Conservation (phyloP, 2,888 invertebrate genomes). For the Leptodirus hochenwartii region DNA sequence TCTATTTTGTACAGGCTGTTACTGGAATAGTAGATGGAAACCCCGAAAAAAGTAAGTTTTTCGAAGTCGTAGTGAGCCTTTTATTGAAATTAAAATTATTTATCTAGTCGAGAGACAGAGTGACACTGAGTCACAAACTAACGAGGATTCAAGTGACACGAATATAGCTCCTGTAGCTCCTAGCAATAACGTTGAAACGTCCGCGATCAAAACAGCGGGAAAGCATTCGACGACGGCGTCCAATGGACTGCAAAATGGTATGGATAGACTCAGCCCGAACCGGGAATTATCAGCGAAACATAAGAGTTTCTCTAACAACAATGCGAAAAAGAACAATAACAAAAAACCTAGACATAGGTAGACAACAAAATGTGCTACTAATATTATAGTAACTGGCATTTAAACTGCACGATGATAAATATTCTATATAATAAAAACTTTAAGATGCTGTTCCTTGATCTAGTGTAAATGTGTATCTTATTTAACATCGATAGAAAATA, state of each 20-base stretch:
- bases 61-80: neutral
- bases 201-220: constrained; percentile 21
- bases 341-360: constrained; percentile 73
- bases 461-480: no score
- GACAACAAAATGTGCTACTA: no score
- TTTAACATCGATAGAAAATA: no score
- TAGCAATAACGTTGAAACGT: constrained; percentile 24
- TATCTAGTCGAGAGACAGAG: constrained; percentile 60
- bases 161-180: constrained; percentile 27
- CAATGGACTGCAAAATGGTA: constrained; percentile 23
- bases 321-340: constrained; percentile 53
- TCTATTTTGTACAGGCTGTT: no score
- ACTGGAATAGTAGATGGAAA: constrained; percentile 62
- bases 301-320: constrained; percentile 35
- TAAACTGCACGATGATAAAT: no score
- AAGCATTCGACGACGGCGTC: constrained; percentile 23
- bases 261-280: constrained; percentile 26
- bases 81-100: constrained; percentile 2
- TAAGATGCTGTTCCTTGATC: no score
- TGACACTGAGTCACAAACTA: constrained; percentile 74
- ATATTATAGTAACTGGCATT: no score
- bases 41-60: constrained; percentile 58
- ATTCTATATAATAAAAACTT: no score
- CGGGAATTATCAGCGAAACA: constrained; percentile 48
- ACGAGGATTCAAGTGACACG: constrained; percentile 52